Evolutionary conservation across 2,113 vertebrate species (phyloP).

Genomic region (Microtus ochrogaster): DNA sequence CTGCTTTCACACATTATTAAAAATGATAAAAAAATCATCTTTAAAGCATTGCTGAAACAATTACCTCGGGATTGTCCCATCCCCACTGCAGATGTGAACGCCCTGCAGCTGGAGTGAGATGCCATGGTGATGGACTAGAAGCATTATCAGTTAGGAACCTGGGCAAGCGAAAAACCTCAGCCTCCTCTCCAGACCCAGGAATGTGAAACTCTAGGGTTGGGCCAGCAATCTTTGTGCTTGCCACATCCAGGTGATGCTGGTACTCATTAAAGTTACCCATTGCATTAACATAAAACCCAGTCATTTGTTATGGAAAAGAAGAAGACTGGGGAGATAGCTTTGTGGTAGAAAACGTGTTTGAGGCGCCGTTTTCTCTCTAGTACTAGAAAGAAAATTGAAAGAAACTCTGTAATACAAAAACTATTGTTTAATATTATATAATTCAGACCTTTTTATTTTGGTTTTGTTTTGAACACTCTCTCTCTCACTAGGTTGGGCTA

Average conservation of each 20-base stretch:
- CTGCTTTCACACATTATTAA: background rate
- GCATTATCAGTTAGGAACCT: background rate
- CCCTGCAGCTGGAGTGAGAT: background rate
- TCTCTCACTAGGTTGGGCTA: too few relatives aligned
- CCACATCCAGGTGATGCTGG: background rate
- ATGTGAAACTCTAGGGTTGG: conserved; percentile 3
- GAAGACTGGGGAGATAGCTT: too few relatives aligned
- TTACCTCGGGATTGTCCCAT: background rate
- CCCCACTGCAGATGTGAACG: background rate
- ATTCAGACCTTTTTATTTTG: background rate
- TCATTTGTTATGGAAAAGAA: conserved; percentile 25
- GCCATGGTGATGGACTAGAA: background rate
- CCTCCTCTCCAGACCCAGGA: background rate
- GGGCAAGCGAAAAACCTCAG: conserved; percentile 6
- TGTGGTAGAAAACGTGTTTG: background rate
- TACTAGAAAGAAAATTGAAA: background rate
- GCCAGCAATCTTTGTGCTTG: background rate
- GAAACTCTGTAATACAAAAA: background rate
- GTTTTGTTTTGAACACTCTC: background rate
- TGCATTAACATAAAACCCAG: background rate
- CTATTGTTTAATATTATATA: conserved; percentile 19
- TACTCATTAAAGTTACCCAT: background rate
- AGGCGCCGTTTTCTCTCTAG: background rate
- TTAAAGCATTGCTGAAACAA: background rate
- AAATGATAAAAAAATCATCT: background rate